phyloP scores from a whole-genome alignment of 2,113 vertebrate species.

The Gambusia affinis region DNA sequence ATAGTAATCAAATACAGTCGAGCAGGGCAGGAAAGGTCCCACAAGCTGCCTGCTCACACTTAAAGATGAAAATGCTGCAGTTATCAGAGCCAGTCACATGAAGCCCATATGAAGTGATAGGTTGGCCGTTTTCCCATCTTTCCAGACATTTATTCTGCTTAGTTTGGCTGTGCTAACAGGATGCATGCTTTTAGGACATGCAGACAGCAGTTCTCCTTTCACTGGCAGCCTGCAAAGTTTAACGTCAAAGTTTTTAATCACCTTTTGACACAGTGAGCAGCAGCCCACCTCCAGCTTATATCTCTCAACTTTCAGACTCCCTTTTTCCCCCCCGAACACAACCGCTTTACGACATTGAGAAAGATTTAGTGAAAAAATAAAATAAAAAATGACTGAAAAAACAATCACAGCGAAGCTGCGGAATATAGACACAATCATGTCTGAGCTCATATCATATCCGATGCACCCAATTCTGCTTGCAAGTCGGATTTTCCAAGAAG shows the following conservation, averaged over 20 bases:
- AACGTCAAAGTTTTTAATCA: slow-evolving; percentile 15
- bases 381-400: neutral
- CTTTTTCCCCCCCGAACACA: neutral
- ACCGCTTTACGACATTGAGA: neutral
- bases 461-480: neutral
- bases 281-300: slow-evolving; percentile 2
- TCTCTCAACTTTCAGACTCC: slow-evolving; percentile 6
- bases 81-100: slow-evolving; percentile 31
- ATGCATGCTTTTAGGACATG: slow-evolving; percentile 11
- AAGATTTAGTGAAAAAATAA: neutral
- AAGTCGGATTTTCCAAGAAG: neutral
- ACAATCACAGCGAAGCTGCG: neutral
- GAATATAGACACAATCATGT: no score
- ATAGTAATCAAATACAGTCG: slow-evolving; percentile 42
- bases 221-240: slow-evolving; percentile 8
- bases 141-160: slow-evolving; percentile 13
- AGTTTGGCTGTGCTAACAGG: neutral
- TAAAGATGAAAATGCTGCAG: slow-evolving; percentile 26
- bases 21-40: slow-evolving; percentile 35
- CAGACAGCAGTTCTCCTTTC: slow-evolving; percentile 5
- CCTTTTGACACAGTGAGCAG: slow-evolving; percentile 12
- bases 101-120: slow-evolving; percentile 26
- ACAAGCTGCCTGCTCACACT: slow-evolving; percentile 40
- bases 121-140: slow-evolving; percentile 13
- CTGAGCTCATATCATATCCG: neutral